Evolutionary conservation across 2,113 vertebrate genomes (phyloP).

Genomic region (Xenus cinereus): DNA sequence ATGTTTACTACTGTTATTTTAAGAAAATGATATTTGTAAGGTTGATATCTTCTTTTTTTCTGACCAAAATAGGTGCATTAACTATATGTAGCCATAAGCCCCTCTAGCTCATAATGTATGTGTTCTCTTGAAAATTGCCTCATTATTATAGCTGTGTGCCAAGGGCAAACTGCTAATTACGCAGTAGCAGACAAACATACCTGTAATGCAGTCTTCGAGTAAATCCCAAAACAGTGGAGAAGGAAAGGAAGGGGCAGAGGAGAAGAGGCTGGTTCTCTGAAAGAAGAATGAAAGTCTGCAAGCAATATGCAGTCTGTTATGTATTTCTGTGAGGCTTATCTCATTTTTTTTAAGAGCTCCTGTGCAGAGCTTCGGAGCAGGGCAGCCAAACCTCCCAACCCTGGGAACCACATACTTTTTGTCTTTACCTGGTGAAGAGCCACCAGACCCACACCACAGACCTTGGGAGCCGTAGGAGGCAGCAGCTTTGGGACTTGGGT

Average conservation of each 20-base stretch:
- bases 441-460: not conserved
- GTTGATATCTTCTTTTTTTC: not conserved
- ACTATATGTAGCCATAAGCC: not conserved
- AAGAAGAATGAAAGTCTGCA: not conserved
- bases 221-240: not conserved
- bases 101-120: not conserved
- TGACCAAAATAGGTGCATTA: not conserved
- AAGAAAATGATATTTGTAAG: not conserved
- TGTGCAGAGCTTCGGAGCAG: not conserved
- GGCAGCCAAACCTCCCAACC: not conserved
- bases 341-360: not conserved
- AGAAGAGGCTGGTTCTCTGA: not conserved
- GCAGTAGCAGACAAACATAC: not conserved
- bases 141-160: not conserved
- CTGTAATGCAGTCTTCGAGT: not conserved
- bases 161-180: not conserved
- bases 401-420: not conserved
- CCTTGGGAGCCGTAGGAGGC: not conserved
- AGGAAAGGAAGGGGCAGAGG: not conserved
- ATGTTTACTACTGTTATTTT: not conserved
- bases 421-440: not conserved
- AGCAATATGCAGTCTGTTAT: not conserved
- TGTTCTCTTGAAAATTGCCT: not conserved
- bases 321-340: not conserved
- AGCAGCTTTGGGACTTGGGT: not conserved